These are phyloP conservation scores for Leptarthrus brevirostris DNA, from an alignment of 2,888 invertebrate species.

Conservation along the genomic window DNA sequence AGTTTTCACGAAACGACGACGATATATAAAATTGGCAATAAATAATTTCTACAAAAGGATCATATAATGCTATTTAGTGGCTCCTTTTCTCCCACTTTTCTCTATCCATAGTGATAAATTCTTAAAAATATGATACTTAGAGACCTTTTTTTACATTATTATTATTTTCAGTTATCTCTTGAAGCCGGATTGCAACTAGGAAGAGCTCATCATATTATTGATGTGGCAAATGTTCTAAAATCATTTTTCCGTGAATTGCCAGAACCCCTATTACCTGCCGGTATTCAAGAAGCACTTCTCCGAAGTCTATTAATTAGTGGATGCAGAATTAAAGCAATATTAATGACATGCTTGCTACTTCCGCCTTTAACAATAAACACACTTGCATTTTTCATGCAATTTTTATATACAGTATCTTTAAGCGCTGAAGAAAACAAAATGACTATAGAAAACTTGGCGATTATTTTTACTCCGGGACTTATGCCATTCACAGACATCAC, in stretches of 20 bases:
- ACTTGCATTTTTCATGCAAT: slow-evolving; percentile 83
- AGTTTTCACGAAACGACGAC: no score
- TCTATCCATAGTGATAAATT: no score
- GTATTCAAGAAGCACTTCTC: slow-evolving; percentile 80
- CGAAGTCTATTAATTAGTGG: slow-evolving; percentile 73
- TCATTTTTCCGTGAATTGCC: slow-evolving; percentile 86
- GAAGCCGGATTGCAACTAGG: slow-evolving; percentile 79
- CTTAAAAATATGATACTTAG: no score
- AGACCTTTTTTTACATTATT: no score
- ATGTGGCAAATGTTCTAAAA: slow-evolving; percentile 87
- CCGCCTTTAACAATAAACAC: slow-evolving; percentile 83
- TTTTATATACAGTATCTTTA: slow-evolving; percentile 69
- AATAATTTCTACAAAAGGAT: no score
- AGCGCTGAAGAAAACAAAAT: slow-evolving; percentile 82
- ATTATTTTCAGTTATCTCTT: slow-evolving; percentile 72
- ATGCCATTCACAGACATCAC: slow-evolving; percentile 82
- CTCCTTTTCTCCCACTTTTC: no score
- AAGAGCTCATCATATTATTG: slow-evolving; percentile 81
- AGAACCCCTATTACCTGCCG: slow-evolving; percentile 81
- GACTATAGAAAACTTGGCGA: slow-evolving; percentile 85
- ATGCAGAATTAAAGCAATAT: slow-evolving; percentile 70
- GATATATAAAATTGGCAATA: no score
- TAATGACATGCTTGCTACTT: slow-evolving; percentile 77
- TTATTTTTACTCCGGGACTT: slow-evolving; percentile 86
- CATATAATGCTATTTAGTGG: no score